Evolutionary conservation across 2,113 vertebrate genomes (phyloP), one percentile per base, ranked within the genome.

Genomic region (Lynx canadensis): DNA sequence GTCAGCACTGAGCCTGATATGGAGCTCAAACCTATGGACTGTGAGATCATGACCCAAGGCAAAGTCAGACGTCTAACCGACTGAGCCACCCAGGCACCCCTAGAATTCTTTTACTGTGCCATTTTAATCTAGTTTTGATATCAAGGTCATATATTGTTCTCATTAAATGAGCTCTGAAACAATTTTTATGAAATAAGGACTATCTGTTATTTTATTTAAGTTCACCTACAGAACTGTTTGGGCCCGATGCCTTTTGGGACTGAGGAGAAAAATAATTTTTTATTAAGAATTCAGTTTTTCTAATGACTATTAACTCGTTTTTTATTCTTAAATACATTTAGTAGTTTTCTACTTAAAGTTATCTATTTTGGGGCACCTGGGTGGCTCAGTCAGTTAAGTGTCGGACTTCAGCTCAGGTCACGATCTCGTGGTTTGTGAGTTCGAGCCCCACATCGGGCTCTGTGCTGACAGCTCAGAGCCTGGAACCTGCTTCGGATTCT

Each of bases 111-210:
- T 92, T 48, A 57, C 18, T 29, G 1, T 66, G 25, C 5, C 13
- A 45, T 65, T 90, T 91, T 45, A 76, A 55, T 55, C 23, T 93
- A 65, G 55, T 27, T 93, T 93, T 57, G 57, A 65, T 55, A 82
- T 96, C 31, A 55, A 82, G 13, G 16, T 95, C 41, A 76, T 68
- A 27, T 9, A 21, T 9, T 45, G 27, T 82, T 29, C n/a, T 83
- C 36, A 68, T 68, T 65, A 89, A 55, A 89, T 68, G 83, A 57
- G 16, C 36, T 68, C 57, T 76, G 48, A 96, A 88, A 68, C 36
- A 83, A 84, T 83, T 57, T 96, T 96, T 68, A 76, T 60, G 66
- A 87, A 68, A 45, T 82, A 76, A 92, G 11, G 15, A 76, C 45
- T 74, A 38, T 33, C 18, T 73, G 13, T 55, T 79, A 65, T 74